phyloP scores from a whole-genome alignment of 2,113 vertebrate genomes.

The Aptenodytes forsteri region DNA sequence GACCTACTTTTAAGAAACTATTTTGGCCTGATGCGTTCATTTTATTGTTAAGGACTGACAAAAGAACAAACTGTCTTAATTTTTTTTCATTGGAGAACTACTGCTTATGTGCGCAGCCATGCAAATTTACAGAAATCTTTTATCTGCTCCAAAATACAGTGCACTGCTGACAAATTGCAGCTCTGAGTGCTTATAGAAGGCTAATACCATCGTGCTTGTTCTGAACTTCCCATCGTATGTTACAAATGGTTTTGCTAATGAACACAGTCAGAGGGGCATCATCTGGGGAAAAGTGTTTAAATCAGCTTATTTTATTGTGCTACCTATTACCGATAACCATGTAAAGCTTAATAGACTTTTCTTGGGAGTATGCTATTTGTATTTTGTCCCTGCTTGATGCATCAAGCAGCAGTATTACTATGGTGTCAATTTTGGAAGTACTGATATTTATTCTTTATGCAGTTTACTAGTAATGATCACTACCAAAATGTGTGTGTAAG shows the following conservation, averaged over 20 bases:
- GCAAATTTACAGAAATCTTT: background rate
- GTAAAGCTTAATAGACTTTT: background rate
- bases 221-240: background rate
- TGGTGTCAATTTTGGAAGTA: background rate
- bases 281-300: background rate
- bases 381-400: background rate
- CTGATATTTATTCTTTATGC: slow-evolving; percentile 7
- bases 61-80: background rate
- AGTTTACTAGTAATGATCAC: background rate
- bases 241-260: background rate
- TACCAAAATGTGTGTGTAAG: background rate
- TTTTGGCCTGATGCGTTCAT: background rate
- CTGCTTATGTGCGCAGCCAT: background rate
- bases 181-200: background rate
- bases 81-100: background rate
- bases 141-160: background rate
- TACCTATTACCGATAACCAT: background rate
- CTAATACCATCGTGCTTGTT: background rate
- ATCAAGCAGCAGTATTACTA: background rate
- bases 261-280: background rate
- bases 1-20: slow-evolving; percentile 34
- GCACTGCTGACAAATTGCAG: background rate
- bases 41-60: background rate
- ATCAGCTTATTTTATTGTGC: background rate
- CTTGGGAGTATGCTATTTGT: background rate